phyloP scores from a whole-genome alignment of 2,797 vertebrate genomes.

The Pangasius larnaudii region DNA sequence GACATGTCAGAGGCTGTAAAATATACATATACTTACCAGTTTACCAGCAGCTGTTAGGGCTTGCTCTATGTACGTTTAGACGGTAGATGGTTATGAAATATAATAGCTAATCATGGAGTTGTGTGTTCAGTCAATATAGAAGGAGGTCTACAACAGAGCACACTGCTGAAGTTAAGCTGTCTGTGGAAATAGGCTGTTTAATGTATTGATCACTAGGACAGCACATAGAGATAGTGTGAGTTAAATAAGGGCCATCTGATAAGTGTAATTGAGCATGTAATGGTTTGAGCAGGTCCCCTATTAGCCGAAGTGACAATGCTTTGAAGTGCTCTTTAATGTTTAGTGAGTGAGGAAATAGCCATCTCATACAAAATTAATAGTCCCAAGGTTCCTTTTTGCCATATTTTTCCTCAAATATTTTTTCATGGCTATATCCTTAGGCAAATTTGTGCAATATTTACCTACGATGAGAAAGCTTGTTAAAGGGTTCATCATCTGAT shows the following conservation, averaged over 20 bases:
- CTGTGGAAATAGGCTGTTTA: conserved; percentile 21
- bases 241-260: conserved; percentile 50
- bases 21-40: neutral
- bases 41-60: neutral
- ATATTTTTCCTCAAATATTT: neutral
- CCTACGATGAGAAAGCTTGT: conserved; percentile 58
- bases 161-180: conserved; percentile 1
- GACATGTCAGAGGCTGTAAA: neutral
- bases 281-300: conserved; percentile 45
- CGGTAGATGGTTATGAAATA: neutral
- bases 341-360: neutral
- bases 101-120: neutral
- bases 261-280: conserved; percentile 59
- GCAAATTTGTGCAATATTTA: conserved; percentile 47
- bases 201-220: conserved; percentile 36
- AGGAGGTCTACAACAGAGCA: neutral
- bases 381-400: neutral
- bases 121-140: neutral
- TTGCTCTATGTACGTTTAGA: conserved; percentile 10
- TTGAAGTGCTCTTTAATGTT: conserved; percentile 27
- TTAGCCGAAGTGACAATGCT: conserved; percentile 49
- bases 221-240: conserved; percentile 37
- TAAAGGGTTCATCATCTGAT: conserved; percentile 56
- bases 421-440: conserved; percentile 14
- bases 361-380: neutral